Base-by-base conservation (phyloP, 35 echinoderm and acorn worm species). In the Amphiura filiformis region DNA sequence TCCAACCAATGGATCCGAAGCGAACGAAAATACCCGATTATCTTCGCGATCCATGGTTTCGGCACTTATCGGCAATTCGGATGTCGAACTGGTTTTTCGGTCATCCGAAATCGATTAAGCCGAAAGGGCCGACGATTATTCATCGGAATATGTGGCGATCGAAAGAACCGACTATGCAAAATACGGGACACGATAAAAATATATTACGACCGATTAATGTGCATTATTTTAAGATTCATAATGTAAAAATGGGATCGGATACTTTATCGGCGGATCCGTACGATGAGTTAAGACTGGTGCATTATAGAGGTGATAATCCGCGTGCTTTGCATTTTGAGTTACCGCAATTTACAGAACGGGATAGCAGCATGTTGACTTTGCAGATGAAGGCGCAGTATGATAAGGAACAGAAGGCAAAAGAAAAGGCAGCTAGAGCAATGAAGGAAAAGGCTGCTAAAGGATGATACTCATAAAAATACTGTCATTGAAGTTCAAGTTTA, bases 201-300 rank as follows among this genome's bases (percentile, higher is more conserved):
- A 97, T 97, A 41, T 65, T 97, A 0, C 57, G 91, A 3, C 95
- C 95, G 20, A 92, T 93, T 5, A 90, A 89, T 56, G 95, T 97
- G 1, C 95, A 97, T 86, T 97, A 97, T 81, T 97, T 97, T 78
- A 97, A 97, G 76, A 97, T 97, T 18, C 95, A 97, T 56, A 92
- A 88, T 0, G 91, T 97, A 11, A 97, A 97, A 78, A 84, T 93
- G 36, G 95, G 95, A 78, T 84, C 88, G 14, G 83, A 89, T 31
- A 78, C 88, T 9, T 78, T 87, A 15, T 84, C 91, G 1, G 61
- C 93, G 20, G 85, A 97, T 37, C 95, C 95, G 0, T 34, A 86
- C 64, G 88, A 30, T 13, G 91, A 97, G 52, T 31, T 97, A 9
- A 82, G 95, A 28, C 52, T 97, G 88, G 95, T 97, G 1, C 95